A percentile compares a stretch with the other conserved stretches of the same genome.
Evolutionary conservation across 2,888 invertebrate genomes (phyloP).

Genomic region (Taenaris catops): DNA sequence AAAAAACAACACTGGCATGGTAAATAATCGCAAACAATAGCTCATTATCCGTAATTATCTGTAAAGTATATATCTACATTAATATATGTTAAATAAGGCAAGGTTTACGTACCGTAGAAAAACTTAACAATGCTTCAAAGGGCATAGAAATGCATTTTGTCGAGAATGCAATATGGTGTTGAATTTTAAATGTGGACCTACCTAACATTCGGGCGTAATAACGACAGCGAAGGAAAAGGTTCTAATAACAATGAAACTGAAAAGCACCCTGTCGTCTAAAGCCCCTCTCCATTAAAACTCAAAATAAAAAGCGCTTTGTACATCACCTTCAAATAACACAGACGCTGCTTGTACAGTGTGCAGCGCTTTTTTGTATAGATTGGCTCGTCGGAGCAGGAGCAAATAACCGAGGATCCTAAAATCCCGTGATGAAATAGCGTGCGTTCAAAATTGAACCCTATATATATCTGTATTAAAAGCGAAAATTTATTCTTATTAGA

Average conservation of each 20-base stretch:
- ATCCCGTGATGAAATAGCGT: constrained; percentile 34
- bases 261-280: constrained; percentile 46
- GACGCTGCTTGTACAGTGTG: constrained; percentile 28
- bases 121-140: constrained; percentile 42
- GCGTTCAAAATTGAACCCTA: constrained; percentile 29
- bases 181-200: constrained; percentile 57
- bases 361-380: constrained; percentile 43
- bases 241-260: constrained; percentile 54
- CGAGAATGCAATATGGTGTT: constrained; percentile 36
- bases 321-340: constrained; percentile 22
- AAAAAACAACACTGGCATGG: constrained; percentile 8
- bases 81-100: constrained; percentile 63
- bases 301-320: constrained; percentile 46
- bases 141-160: constrained; percentile 41
- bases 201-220: constrained; percentile 29
- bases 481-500: constrained; percentile 22
- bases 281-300: constrained; percentile 43
- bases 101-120: constrained; percentile 55
- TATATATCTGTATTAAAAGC: neutral
- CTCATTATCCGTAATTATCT: constrained; percentile 57
- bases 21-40: constrained; percentile 26
- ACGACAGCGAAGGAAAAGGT: constrained; percentile 29
- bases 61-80: no score
- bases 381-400: constrained; percentile 47
- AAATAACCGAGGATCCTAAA: constrained; percentile 61